phyloP scores from a whole-genome alignment of 1,140 invertebrate genomes.

The Drosophila pectinifera region DNA sequence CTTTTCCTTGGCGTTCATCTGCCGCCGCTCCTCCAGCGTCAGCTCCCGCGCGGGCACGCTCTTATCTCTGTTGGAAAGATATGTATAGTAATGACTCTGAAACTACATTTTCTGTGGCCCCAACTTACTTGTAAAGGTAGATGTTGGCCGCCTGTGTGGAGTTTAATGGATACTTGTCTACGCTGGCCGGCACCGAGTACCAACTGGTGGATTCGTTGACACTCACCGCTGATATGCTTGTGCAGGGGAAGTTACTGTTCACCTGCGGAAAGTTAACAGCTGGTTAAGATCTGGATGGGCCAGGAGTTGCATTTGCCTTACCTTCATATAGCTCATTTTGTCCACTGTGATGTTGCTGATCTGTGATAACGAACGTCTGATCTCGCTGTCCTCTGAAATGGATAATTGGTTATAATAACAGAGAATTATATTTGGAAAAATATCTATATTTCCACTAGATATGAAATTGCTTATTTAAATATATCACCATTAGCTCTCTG shows the following conservation, averaged over 20 bases:
- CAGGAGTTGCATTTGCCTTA: slow-evolving; percentile 42
- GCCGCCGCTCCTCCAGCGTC: slow-evolving; percentile 87
- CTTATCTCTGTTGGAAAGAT: slow-evolving; percentile 86
- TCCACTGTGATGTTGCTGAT: slow-evolving; percentile 88
- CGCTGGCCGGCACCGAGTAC: slow-evolving; percentile 55
- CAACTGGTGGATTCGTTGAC: slow-evolving; percentile 73
- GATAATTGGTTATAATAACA: too few species aligned
- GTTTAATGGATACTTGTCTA: slow-evolving; percentile 75
- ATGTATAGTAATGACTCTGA: background rate
- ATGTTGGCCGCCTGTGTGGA: slow-evolving; percentile 67
- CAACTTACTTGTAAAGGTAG: slow-evolving; percentile 80
- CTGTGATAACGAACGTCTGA: slow-evolving; percentile 86
- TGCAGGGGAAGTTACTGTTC: slow-evolving; percentile 80
- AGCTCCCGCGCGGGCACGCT: slow-evolving; percentile 87
- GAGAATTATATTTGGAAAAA: too few species aligned
- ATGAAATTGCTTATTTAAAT: too few species aligned
- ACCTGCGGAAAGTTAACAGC: slow-evolving; percentile 38
- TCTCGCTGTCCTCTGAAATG: slow-evolving; percentile 80
- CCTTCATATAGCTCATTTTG: slow-evolving; percentile 88
- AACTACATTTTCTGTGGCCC: background rate
- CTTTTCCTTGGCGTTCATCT: slow-evolving; percentile 88
- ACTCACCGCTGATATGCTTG: slow-evolving; percentile 76
- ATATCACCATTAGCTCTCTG: too few species aligned
- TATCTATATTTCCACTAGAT: too few species aligned
- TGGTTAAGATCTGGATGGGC: background rate